phyloP scores from a whole-genome alignment of 2,888 invertebrate genomes.

The Lithophane semibrunnea region DNA sequence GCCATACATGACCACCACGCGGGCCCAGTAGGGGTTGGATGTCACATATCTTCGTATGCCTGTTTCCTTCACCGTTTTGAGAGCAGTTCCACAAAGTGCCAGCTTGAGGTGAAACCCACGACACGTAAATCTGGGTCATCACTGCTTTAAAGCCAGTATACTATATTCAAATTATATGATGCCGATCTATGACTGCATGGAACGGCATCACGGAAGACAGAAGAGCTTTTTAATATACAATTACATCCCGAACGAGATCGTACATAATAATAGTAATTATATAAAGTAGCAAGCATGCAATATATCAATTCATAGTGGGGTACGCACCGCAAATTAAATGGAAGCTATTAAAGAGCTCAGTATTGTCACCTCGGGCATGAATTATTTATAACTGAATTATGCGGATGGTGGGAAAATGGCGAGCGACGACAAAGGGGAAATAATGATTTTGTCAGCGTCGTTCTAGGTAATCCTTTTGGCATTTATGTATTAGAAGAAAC shows the following conservation, averaged over 20 bases:
- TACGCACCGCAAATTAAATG: constrained; percentile 72
- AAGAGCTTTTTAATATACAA: neutral
- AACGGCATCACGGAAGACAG: neutral
- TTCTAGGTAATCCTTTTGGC: constrained; percentile 57
- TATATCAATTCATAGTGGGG: constrained; percentile 61
- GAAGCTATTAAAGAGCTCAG: constrained; percentile 72
- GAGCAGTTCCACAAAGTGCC: neutral
- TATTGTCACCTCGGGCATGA: constrained; percentile 72
- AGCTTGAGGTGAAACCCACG: neutral
- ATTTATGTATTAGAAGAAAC: constrained; percentile 46
- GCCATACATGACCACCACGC: too few relatives aligned
- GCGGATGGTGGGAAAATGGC: constrained; percentile 62
- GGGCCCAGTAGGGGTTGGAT: too few relatives aligned
- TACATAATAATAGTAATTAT: constrained; percentile 25
- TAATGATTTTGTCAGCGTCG: constrained; percentile 59
- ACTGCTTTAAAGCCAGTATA: neutral
- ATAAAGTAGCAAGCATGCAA: constrained; percentile 38
- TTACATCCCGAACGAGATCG: neutral
- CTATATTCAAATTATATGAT: neutral
- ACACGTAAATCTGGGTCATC: neutral
- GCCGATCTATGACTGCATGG: too few relatives aligned
- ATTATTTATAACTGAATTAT: constrained; percentile 77
- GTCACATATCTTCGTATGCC: neutral
- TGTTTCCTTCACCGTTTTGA: neutral
- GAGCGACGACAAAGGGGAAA: constrained; percentile 50